Evolutionary conservation across 2,113 vertebrate genomes (phyloP).

Genomic region (Brienomyrus brachyistius): DNA sequence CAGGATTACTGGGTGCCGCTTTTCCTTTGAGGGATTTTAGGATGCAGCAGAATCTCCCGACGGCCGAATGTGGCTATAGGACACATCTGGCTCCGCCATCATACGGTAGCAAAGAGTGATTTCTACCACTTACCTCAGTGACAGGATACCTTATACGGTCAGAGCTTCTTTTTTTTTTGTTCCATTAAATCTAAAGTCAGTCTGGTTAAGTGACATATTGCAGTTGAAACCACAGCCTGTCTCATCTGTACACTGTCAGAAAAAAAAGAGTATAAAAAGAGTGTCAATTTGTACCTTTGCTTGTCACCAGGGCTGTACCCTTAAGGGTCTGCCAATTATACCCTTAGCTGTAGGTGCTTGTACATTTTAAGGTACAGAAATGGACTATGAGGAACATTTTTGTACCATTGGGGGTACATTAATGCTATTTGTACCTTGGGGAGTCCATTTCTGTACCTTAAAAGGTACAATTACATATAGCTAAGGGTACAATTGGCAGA

Average conservation of each 20-base stretch:
- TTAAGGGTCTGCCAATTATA: too few species aligned
- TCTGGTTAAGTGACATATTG: conserved; percentile 1
- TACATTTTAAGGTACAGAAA: too few species aligned
- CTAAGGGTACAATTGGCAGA: too few species aligned
- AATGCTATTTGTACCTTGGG: too few species aligned
- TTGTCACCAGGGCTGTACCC: too few species aligned
- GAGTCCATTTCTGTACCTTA: too few species aligned
- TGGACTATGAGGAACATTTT: too few species aligned
- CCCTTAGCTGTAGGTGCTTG: too few species aligned
- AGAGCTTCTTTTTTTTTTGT: conserved; percentile 12
- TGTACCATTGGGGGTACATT: too few species aligned
- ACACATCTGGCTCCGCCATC: conserved; percentile 29
- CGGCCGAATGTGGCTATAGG: conserved; percentile 14
- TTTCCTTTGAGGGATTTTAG: neutral
- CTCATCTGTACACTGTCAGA: neutral
- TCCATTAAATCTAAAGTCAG: conserved; percentile 18
- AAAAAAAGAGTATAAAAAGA: too few species aligned
- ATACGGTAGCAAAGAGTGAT: neutral
- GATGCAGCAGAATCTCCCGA: neutral
- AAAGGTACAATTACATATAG: too few species aligned
- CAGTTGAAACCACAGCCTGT: neutral
- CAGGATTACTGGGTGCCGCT: neutral
- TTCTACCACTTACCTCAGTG: neutral
- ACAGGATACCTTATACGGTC: neutral
- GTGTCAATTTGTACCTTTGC: too few species aligned